Conservation (phyloP, 2,888 invertebrate genomes). For the Drosophila ezoana region DNA sequence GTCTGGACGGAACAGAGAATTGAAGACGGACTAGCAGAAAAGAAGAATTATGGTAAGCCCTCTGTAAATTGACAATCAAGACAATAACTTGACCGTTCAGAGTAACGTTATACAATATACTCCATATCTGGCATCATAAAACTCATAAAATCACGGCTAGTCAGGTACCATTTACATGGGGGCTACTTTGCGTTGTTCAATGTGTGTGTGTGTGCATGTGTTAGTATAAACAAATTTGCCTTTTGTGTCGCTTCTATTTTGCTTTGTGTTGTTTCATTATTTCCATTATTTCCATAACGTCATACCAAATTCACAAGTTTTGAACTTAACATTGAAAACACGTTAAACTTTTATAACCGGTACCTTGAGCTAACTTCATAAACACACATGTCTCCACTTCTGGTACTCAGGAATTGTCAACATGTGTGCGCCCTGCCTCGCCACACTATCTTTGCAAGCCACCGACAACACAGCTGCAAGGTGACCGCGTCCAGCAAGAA, state of each 20-base stretch:
- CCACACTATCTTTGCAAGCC: slow-evolving; percentile 8
- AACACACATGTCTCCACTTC: slow-evolving; percentile 25
- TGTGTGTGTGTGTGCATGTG: slow-evolving; percentile 24
- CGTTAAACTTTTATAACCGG: slow-evolving; percentile 22
- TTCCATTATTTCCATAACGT: slow-evolving; percentile 72
- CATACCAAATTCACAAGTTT: slow-evolving; percentile 32
- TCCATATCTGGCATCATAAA: slow-evolving; percentile 2
- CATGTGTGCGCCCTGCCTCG: slow-evolving; percentile 28
- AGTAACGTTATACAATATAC: not conserved
- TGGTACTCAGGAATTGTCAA: slow-evolving; percentile 71
- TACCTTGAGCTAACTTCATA: no score
- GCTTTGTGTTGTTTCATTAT: slow-evolving; percentile 16
- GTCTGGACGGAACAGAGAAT: no score
- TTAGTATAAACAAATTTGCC: slow-evolving; percentile 52
- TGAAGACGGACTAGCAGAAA: no score
- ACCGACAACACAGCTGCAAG: slow-evolving; percentile 11
- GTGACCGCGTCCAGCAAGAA: not conserved
- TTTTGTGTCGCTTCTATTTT: slow-evolving; percentile 26
- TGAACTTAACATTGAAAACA: slow-evolving; percentile 20
- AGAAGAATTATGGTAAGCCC: slow-evolving; percentile 30
- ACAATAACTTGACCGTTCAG: not conserved
- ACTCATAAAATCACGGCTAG: not conserved
- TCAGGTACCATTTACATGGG: not conserved
- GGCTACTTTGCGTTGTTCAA: slow-evolving; percentile 5
- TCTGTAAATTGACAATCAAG: slow-evolving; percentile 1